Evolutionary conservation across 2,113 vertebrate species (phyloP), one percentile per base, ranked within the genome.

Genomic region (Toxotes jaculatrix): DNA sequence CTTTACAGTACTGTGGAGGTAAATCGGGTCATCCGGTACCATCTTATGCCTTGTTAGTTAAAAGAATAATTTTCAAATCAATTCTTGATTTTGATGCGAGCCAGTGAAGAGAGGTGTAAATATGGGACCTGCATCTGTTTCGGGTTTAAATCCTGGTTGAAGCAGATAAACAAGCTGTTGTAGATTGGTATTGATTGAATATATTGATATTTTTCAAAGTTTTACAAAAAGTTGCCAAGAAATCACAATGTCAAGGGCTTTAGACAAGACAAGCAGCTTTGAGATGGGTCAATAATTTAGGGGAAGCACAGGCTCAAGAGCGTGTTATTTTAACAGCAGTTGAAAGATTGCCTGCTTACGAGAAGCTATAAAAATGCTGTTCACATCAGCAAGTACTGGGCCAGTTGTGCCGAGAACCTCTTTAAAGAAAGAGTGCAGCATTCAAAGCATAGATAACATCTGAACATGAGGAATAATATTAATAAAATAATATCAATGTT

Each of bases 201-300:
- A 3, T 82, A 84, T 86, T 70, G 86, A 82, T 79, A 62, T 88
- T 84, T 89, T 42, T 55, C 74, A n/a, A 31, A 60, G 53, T 7
- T 42, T 47, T 70, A 36, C 49, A 36, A n/a, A 68, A 8, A 5
- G 47, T 57, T 49, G 31, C 45, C 5, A 19, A 63, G 38, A 72
- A 71, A 57, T 59, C 34, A 10, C 17, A 0, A 27, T 38, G 65
- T 72, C n/a, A 5, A 16, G 61, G 42, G 27, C 38, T 64, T 81
- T 13, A 36, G 64, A 69, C 36, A 36, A 74, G 82, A 65, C 60
- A 70, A 74, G 56, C 49, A 47, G 77, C 72, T 87, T 80, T 40
- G 66, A 72, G 80, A 34, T n/a, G 53, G 13, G 1, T 56, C 51
- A 43, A 27, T 47, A 14, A 55, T 47, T 74, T 21, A 57, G 53